Base-by-base conservation (phyloP, 2,888 invertebrate species). In the Polydrusus cervinus region DNA sequence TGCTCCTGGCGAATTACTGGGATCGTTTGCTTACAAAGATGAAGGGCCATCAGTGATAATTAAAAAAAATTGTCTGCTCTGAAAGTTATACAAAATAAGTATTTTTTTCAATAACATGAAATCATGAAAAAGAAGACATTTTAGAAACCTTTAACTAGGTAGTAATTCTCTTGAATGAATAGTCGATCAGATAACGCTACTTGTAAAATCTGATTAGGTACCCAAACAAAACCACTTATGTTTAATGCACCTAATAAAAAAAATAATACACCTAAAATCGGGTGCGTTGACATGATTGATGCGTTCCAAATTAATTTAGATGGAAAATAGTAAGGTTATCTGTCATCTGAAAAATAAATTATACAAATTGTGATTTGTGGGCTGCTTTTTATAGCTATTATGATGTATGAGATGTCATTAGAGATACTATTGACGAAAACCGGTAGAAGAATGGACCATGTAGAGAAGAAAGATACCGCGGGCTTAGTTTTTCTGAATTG, bases 341-440 rank as follows among this genome's bases (percentile, higher is more conserved):
- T 77, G 74, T 77, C 77, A 77, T 77, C 77, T 77, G 5, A 55
- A 66, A 74, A 77, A 77, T 74, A 74, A 77, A 77, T 77, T 74
- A 74, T 71, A 67, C 71, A 61, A 71, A 74, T 71, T 77, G 70
- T 77, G 74, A 71, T 74, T 74, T 67, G 74, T 77, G 77, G 77
- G 70, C 55, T 64, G 70, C 57, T 66, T 55, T 60, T 65, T 70
- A 71, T 71, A 51, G 57, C 69, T 55, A 71, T 77, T 77, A 77
- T 77, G 77, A 77, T 77, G 77, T 74, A 77, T 77, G 74, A 77
- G 77, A 77, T 77, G 77, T 77, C 77, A 53, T 74, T 74, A 57
- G 70, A 76, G 76, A 76, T 75, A 71, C 53, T 61, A 75, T 75
- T 75, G 71, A 75, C 57, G 38, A 55, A 61, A 61, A 69, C 69